Base-by-base conservation (phyloP, 2,797 vertebrate genomes). In the Takifugu ocellatus region DNA sequence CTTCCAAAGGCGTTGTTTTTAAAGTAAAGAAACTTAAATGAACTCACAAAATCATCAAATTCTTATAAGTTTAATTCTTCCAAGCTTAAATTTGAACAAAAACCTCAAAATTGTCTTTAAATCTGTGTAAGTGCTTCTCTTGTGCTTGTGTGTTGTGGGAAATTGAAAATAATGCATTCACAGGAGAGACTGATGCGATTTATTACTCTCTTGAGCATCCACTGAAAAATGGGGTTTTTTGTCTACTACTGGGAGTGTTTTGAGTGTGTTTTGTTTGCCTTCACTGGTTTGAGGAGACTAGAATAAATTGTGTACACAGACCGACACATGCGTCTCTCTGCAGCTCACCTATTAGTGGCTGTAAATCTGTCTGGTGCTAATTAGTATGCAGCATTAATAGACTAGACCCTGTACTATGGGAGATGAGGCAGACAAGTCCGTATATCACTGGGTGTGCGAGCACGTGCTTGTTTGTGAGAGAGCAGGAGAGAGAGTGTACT, bases 361-460 rank as follows among this genome's bases (percentile, higher is more conserved):
- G 53, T 77, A 72, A 82, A 83, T 82, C 74, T 76, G 36, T 51
- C 58, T 54, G 39, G 60, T 60, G 51, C 67, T 74, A 58, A 74
- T 79, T 78, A 74, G 67, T 51, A 58, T 58, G 52, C 64, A 42
- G 54, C 55, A 54, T 72, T 82, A 77, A 81, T 76, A 77, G 68
- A 74, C 68, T 44, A 24, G 49, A 51, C 43, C 61, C 3, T 25
- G 2, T 27, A 26, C 14, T 16, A 45, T 43, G 63, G 55, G 74
- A 68, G 67, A 70, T 57, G 61, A 59, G 53, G 14, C 48, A 58
- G 66, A 63, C 55, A 36, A 61, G 42, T 57, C 21, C 61, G 25
- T 63, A 42, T 75, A 24, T 66, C 50, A 60, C 26, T 27, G 5
- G 36, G 33, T 60, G 50, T 46, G 16, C 52, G 33, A 59, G 42